A percentile compares a stretch with the other conserved stretches of the same genome.
Evolutionary conservation across 2,797 vertebrate genomes (phyloP).

Genomic region (Clarias platycephalus): DNA sequence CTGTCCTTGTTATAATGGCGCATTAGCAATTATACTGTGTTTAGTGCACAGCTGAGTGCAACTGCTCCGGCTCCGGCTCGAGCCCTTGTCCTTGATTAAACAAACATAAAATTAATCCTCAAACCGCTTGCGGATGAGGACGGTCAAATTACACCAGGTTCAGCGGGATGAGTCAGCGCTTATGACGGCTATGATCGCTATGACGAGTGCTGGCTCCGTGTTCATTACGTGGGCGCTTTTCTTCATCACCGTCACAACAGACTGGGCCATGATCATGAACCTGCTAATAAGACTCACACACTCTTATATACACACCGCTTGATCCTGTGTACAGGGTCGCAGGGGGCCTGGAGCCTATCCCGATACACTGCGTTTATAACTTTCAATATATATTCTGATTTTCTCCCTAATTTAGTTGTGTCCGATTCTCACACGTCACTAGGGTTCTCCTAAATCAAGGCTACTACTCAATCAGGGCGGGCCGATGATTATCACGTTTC

Average conservation of each 20-base stretch:
- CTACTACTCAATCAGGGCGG: too few species aligned
- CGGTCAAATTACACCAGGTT: constrained; percentile 23
- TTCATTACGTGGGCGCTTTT: neutral
- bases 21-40: constrained; percentile 37
- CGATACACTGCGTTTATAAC: too few species aligned
- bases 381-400: too few species aligned
- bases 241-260: neutral
- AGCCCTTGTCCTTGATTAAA: constrained; percentile 31
- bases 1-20: constrained; percentile 9
- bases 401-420: too few species aligned
- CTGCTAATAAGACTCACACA: neutral
- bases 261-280: neutral
- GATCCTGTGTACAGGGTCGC: too few species aligned
- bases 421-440: too few species aligned
- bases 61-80: neutral
- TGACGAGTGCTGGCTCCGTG: neutral
- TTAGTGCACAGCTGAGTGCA: constrained; percentile 21
- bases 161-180: constrained; percentile 54
- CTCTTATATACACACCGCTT: too few species aligned
- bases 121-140: constrained; percentile 34
- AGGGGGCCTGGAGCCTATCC: too few species aligned
- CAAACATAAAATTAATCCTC: constrained; percentile 35
- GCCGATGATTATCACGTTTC: too few species aligned
- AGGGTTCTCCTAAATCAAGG: too few species aligned
- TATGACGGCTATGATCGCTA: neutral